Base-by-base conservation (phyloP, 2,797 vertebrate genomes). In the Tragelaphus eurycerus region DNA sequence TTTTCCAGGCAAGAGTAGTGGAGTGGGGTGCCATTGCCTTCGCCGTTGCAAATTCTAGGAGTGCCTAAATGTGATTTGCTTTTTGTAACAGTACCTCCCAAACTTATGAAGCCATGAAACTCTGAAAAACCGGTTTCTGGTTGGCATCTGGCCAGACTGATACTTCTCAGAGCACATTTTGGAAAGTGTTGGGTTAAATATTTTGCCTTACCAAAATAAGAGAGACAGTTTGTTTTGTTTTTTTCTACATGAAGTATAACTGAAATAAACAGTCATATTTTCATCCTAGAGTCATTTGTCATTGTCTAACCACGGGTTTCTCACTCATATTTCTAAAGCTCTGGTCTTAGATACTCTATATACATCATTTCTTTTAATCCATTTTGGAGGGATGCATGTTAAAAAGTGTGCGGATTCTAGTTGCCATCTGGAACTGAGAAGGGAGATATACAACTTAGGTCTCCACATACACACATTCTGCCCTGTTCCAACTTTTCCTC, bases 211-310 rank as follows among this genome's bases (percentile, higher is more conserved):
- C 1, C 2, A 43, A 76, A 59, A 43, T 48, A 19, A 38, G 4
- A 88, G 13, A 67, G 4, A 59, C 5, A 64, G 16, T 60, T 84
- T 67, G 31, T 64, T 64, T n/a, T 62, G 31, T n/a, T 64, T 62
- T 83, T 46, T 93, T 50, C 27, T 50, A 29, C 29, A 38, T 90
- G 3, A 90, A 83, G 1, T 43, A 38, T 57, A 55, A 81, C 6
- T 46, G 74, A 97, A 93, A 93, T 54, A 88, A 85, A 83, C 4
- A 95, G 23, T 84, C 27, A 71, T 13, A 34, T 64, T 95, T 86
- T 92, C 85, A 60, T 62, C 11, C 71, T 64, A 27, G 2, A 59
- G 43, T 78, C 67, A 83, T 78, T 83, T 85, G 29, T 10, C 57
- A 46, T 84, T 81, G 31, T 57, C 64, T 79, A 50, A 59, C 15